Evolutionary conservation across 2,797 vertebrate genomes (phyloP).

Genomic region (Sciurus vulgaris): DNA sequence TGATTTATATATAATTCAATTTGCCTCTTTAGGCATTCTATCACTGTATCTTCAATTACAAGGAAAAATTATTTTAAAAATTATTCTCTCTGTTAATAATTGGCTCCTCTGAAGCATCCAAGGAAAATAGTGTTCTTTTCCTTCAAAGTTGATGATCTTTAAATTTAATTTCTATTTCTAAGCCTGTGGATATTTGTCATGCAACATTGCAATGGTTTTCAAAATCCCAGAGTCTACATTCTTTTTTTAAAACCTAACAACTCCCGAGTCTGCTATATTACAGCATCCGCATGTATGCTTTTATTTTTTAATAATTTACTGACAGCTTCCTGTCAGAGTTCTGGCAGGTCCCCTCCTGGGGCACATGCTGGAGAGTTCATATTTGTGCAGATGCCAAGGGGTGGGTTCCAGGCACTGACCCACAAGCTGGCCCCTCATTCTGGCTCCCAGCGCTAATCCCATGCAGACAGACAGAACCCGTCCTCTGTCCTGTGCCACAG

Average conservation of each 20-base stretch:
- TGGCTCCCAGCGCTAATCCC: not conserved
- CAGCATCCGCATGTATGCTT: not conserved
- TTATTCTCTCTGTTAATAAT: constrained; percentile 73
- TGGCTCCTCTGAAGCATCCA: constrained; percentile 67
- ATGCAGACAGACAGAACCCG: not conserved
- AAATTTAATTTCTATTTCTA: constrained; percentile 68
- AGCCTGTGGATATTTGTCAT: constrained; percentile 46
- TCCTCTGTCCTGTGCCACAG: not conserved
- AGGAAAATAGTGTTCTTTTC: constrained; percentile 67
- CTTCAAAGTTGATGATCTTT: constrained; percentile 52
- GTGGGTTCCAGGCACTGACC: not conserved
- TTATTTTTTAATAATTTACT: constrained; percentile 27
- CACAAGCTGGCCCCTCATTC: not conserved
- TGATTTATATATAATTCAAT: constrained; percentile 75
- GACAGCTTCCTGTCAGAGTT: not conserved
- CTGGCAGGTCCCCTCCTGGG: not conserved
- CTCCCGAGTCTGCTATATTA: not conserved
- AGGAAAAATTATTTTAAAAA: constrained; percentile 75
- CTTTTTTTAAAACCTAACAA: not conserved
- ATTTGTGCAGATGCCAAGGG: constrained; percentile 3
- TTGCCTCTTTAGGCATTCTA: constrained; percentile 64
- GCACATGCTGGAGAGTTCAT: not conserved
- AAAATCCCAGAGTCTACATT: constrained; percentile 50
- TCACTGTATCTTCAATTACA: constrained; percentile 67
- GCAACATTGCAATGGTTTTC: constrained; percentile 35